phyloP scores from a whole-genome alignment of 1,140 invertebrate species.

The Onthophagus taurus region DNA sequence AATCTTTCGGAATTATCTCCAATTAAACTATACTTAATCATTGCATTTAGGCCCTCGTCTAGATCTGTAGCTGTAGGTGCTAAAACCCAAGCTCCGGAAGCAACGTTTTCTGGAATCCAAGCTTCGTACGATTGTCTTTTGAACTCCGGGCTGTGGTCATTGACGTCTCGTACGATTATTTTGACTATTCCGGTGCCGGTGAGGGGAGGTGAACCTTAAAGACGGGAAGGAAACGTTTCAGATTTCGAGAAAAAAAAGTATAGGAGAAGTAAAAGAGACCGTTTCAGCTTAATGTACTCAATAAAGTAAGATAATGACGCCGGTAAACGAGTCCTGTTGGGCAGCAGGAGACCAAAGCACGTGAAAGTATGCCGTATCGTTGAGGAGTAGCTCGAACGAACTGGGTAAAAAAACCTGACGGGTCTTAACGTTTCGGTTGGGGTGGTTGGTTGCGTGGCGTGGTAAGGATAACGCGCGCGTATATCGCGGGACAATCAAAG shows the following conservation, averaged over 20 bases:
- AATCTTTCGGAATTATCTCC: slow-evolving; percentile 74
- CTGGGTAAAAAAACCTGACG: neutral
- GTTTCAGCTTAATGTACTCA: too few species aligned
- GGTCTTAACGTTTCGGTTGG: too few species aligned
- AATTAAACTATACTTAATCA: slow-evolving; percentile 70
- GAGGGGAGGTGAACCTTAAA: slow-evolving; percentile 74
- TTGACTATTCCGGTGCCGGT: slow-evolving; percentile 80
- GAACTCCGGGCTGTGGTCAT: slow-evolving; percentile 85
- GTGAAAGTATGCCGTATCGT: neutral
- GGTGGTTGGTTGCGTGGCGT: neutral
- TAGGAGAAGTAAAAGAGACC: too few species aligned
- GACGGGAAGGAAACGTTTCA: slow-evolving; percentile 6
- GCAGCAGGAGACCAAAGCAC: neutral
- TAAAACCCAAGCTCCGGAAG: slow-evolving; percentile 60
- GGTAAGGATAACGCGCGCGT: neutral
- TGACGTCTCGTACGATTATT: slow-evolving; percentile 85
- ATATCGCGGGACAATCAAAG: neutral
- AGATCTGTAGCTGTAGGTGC: slow-evolving; percentile 66
- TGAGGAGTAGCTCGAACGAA: neutral
- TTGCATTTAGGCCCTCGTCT: slow-evolving; percentile 74
- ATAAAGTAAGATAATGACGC: too few species aligned
- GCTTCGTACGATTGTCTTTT: slow-evolving; percentile 68
- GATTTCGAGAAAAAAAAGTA: neutral
- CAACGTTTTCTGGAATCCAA: slow-evolving; percentile 66
- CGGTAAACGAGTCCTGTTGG: too few species aligned